Evolutionary conservation across 2,113 vertebrate species (phyloP), one percentile per base, ranked within the genome.

Genomic region (Aleadryas rufinucha): DNA sequence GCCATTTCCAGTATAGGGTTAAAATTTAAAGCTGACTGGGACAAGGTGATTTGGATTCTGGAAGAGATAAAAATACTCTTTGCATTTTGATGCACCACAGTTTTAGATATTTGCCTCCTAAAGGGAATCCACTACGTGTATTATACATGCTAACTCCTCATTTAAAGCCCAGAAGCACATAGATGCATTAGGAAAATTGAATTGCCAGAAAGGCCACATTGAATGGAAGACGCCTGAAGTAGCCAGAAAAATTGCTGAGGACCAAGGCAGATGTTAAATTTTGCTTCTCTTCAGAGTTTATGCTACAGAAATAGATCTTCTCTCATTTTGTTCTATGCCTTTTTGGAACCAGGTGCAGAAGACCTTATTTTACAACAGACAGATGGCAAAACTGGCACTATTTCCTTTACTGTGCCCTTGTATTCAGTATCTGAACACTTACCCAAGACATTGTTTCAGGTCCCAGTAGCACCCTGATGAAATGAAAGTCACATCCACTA

Each of bases 341-440:
- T 90, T 72, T 66, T 77, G 20, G 59, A 80, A 86, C 11, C 6
- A 56, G 39, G 22, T 68, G n/a, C 21, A 89, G 44, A 75, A 37
- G 41, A 87, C 13, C 15, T 86, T 87, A 16, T 84, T 90, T 77
- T 86, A 35, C 50, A 80, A 57, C 2, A 69, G 66, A 80, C 45
- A 94, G 84, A 94, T 80, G 83, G 71, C 45, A 94, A 92, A 97
- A 95, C 15, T 92, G 80, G 54, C 80, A 80, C 16, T 37, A 31
- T 80, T 84, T 95, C 30, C 37, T 56, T 56, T 60, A 11, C 21
- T 76, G 8, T 71, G 54, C 23, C 41, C 45, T 89, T 86, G 54
- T 74, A 93, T 68, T 41, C 42, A 74, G 26, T 45, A 77, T 57
- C 50, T 57, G 44, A 77, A 89, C 16, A 37, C 16, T 90, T 59